These are phyloP conservation scores for Iselma pallidipennis DNA, from an alignment of 2,888 invertebrate genomes.

Conservation along the genomic window DNA sequence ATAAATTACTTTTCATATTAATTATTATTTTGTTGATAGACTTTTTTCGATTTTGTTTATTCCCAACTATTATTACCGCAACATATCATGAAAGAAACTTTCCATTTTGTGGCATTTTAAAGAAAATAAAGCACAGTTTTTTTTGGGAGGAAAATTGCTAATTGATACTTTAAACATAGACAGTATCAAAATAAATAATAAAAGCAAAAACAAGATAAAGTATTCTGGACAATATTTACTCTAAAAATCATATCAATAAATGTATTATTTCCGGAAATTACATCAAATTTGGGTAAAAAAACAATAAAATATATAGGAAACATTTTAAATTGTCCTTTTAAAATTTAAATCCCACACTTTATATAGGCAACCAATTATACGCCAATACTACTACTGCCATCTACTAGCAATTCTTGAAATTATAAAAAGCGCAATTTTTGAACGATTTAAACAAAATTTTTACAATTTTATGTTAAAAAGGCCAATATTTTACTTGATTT, in stretches of 20 bases:
- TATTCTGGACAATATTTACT: no score
- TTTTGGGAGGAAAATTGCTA: no score
- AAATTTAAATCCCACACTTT: neutral
- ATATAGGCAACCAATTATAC: conserved; percentile 14
- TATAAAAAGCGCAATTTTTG: conserved; percentile 1
- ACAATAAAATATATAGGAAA: no score
- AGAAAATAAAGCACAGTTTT: neutral
- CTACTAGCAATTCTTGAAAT: neutral
- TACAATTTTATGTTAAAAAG: neutral
- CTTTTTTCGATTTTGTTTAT: neutral
- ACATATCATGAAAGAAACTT: neutral
- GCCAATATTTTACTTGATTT: neutral
- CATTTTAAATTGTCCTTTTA: no score
- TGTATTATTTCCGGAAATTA: no score
- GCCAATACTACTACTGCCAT: neutral
- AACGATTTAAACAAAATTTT: neutral
- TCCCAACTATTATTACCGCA: no score
- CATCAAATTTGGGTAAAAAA: no score
- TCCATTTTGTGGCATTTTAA: neutral
- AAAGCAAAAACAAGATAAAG: no score
- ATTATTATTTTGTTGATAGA: neutral
- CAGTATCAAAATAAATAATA: no score
- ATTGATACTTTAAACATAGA: no score
- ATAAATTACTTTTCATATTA: neutral
- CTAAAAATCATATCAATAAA: no score